Conservation (phyloP, 2,113 vertebrate genomes). For the Orcinus orca region DNA sequence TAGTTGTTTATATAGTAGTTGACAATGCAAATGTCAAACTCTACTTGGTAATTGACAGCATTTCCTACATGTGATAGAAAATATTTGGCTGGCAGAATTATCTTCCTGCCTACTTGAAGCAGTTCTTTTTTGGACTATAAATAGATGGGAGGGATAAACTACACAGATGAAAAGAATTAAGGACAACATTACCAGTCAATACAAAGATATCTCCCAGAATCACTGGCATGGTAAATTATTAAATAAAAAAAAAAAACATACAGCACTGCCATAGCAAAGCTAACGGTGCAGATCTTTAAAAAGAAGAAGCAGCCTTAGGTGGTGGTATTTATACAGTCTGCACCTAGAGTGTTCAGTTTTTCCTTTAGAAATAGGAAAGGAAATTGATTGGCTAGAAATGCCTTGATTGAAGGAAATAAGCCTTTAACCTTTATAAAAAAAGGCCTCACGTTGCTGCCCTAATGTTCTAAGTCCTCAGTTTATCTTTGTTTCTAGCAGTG, state of each 20-base stretch:
- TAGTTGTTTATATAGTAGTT: not conserved
- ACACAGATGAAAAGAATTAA: constrained; percentile 72
- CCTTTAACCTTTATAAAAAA: constrained; percentile 72
- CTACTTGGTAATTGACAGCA: not conserved
- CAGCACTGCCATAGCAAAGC: constrained; percentile 67
- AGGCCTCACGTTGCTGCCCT: constrained; percentile 60
- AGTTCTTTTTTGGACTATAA: constrained; percentile 44
- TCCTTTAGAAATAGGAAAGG: constrained; percentile 65
- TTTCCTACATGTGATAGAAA: not conserved
- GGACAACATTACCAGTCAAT: constrained; percentile 69
- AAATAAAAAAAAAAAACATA: constrained; percentile 73
- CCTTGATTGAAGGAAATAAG: constrained; percentile 72
- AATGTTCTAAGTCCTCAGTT: constrained; percentile 76
- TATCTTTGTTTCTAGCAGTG: constrained; percentile 81
- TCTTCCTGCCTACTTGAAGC: not conserved
- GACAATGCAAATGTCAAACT: not conserved
- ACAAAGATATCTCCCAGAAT: constrained; percentile 65
- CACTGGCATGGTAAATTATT: constrained; percentile 71
- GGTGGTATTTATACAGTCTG: constrained; percentile 65
- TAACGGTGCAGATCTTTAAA: constrained; percentile 73
- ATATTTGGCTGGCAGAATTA: constrained; percentile 23
- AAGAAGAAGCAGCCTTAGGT: constrained; percentile 54
- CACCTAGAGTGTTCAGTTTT: constrained; percentile 58
- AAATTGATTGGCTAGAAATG: constrained; percentile 64
- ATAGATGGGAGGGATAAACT: constrained; percentile 53